Conservation (phyloP, 1,140 invertebrate genomes). For the Diachasma alloeum region DNA sequence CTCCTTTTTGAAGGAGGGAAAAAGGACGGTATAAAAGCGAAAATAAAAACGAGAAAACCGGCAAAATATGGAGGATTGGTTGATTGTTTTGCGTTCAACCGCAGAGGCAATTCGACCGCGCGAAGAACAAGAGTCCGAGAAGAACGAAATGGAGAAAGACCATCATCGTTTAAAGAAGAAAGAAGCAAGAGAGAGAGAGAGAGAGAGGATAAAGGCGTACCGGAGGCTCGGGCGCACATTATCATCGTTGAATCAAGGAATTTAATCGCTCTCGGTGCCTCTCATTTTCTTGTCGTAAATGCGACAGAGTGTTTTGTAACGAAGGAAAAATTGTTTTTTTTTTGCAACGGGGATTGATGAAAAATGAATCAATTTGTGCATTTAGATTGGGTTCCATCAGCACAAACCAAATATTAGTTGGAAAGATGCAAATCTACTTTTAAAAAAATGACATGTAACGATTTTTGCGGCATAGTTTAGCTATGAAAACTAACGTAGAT, state of each 20-base stretch:
- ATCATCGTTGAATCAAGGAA: constrained; percentile 6
- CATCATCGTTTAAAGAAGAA: constrained; percentile 7
- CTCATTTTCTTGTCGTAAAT: constrained; percentile 1
- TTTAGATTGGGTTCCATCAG: too few species aligned
- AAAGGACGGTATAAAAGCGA: background rate
- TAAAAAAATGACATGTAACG: too few species aligned
- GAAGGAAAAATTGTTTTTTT: background rate
- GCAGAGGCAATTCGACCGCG: background rate
- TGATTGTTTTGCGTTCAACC: constrained; percentile 31
- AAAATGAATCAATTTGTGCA: too few species aligned
- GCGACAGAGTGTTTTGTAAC: background rate
- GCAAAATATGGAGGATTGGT: background rate
- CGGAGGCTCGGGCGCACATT: background rate
- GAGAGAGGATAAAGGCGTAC: constrained; percentile 11
- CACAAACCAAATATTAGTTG: too few species aligned
- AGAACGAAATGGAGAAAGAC: background rate
- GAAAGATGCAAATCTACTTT: too few species aligned
- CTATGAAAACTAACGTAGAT: too few species aligned
- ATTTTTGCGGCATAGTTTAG: too few species aligned
- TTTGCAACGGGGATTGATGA: background rate
- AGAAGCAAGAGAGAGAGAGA: constrained; percentile 26
- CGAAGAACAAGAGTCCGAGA: background rate
- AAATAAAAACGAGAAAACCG: background rate
- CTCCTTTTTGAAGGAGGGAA: background rate
- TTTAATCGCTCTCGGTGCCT: background rate